Conservation (phyloP, 2,113 vertebrate species). For the Cairina moschata region DNA sequence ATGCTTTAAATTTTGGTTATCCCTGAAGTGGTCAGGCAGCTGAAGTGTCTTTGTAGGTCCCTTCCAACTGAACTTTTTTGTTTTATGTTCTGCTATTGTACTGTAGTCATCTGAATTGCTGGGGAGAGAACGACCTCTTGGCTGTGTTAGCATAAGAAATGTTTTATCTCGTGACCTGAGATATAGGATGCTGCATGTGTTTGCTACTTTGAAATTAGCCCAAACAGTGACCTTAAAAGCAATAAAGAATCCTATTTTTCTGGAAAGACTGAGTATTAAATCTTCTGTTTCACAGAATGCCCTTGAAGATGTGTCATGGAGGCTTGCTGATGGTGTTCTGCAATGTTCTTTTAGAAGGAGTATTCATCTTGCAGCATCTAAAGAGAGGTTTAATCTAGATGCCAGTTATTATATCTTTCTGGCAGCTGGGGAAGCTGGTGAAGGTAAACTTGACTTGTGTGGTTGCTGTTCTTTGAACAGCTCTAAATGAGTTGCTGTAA, state of each 20-base stretch:
- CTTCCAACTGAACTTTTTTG: not conserved
- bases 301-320: slow-evolving; percentile 81
- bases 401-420: slow-evolving; percentile 86
- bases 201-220: not conserved
- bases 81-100: not conserved
- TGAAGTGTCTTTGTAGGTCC: not conserved
- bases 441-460: slow-evolving; percentile 70
- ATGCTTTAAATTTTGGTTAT: not conserved
- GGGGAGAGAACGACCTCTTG: not conserved
- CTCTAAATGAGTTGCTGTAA: not conserved
- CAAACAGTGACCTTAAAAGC: not conserved
- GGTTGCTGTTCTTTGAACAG: not conserved
- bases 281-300: slow-evolving; percentile 68
- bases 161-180: not conserved
- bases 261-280: not conserved
- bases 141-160: not conserved
- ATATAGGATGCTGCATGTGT: too few relatives aligned
- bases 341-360: slow-evolving; percentile 87
- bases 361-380: slow-evolving; percentile 61
- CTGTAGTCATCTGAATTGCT: not conserved
- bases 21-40: not conserved
- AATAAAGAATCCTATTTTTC: not conserved
- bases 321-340: slow-evolving; percentile 79
- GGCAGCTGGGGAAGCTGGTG: slow-evolving; percentile 78
- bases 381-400: slow-evolving; percentile 80